Evolutionary conservation across 2,797 vertebrate species (phyloP).

Genomic region (Acipenser oxyrinchus): DNA sequence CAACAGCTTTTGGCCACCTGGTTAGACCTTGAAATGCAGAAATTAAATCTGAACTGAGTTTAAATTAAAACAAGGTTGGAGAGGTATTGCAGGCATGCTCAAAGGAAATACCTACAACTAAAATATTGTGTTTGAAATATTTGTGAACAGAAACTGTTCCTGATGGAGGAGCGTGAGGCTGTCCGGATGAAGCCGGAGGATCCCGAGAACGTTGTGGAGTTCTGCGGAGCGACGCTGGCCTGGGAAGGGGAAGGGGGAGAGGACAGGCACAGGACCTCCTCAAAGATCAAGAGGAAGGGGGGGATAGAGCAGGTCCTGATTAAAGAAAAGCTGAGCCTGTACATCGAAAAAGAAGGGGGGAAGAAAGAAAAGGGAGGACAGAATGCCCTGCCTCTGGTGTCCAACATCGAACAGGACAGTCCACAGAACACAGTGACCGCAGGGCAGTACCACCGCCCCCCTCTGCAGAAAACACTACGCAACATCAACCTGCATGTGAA

Average conservation of each 20-base stretch:
- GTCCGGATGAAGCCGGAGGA: slow-evolving; percentile 49
- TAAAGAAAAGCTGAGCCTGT: slow-evolving; percentile 59
- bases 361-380: slow-evolving; percentile 45
- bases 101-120: no score
- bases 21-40: no score
- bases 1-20: no score
- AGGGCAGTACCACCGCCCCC: slow-evolving; percentile 55
- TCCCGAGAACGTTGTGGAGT: slow-evolving; percentile 55
- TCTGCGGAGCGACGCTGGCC: slow-evolving; percentile 57
- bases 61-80: no score
- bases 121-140: not conserved
- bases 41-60: no score
- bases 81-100: no score
- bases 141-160: slow-evolving; percentile 59
- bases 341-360: slow-evolving; percentile 48
- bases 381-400: slow-evolving; percentile 56
- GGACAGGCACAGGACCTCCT: slow-evolving; percentile 3
- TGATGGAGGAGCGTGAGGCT: slow-evolving; percentile 61
- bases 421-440: slow-evolving; percentile 69
- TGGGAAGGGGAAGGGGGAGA: slow-evolving; percentile 58
- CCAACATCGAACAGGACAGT: slow-evolving; percentile 70
- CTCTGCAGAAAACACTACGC: slow-evolving; percentile 62
- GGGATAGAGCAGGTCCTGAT: slow-evolving; percentile 53
- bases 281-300: slow-evolving; percentile 35
- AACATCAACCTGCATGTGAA: slow-evolving; percentile 54